Percentiles rank a stretch among this genome's conserved stretches.
Evolutionary conservation across 2,797 vertebrate species (phyloP).

Genomic region (Zenarchopterus dispar): DNA sequence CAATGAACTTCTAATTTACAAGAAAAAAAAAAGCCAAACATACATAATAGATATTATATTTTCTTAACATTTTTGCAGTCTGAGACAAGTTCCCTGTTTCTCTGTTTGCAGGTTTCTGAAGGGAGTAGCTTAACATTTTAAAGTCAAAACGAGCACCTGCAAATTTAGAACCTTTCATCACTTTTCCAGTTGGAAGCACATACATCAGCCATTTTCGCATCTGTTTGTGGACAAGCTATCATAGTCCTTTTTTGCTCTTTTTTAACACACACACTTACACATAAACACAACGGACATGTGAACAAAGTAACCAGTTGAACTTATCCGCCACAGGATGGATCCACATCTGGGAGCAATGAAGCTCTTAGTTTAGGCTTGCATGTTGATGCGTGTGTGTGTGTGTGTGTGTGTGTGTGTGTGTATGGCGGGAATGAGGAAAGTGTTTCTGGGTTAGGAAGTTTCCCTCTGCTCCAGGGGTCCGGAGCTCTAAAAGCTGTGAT

Average conservation of each 20-base stretch:
- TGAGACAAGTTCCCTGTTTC: not conserved
- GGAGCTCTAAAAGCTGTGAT: constrained; percentile 56
- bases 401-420: constrained; percentile 23
- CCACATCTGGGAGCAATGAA: constrained; percentile 80
- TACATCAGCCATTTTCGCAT: constrained; percentile 24
- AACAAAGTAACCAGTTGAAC: constrained; percentile 41
- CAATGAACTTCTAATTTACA: not conserved
- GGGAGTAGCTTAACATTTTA: constrained; percentile 3
- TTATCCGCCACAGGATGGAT: constrained; percentile 57
- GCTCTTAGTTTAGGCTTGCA: constrained; percentile 15
- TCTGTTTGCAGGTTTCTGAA: not conserved
- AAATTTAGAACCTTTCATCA: constrained; percentile 22
- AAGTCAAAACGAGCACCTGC: not conserved
- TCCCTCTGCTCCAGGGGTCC: constrained; percentile 48
- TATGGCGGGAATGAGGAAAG: constrained; percentile 55
- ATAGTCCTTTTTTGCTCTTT: constrained; percentile 11
- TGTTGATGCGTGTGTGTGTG: not conserved
- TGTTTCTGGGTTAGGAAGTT: constrained; percentile 67
- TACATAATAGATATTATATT: not conserved
- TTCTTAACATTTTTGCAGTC: not conserved
- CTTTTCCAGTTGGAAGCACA: constrained; percentile 36
- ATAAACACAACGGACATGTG: constrained; percentile 17
- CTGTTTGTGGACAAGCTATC: constrained; percentile 30
- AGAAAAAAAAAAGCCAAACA: not conserved
- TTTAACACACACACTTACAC: constrained; percentile 23